These are phyloP conservation scores for Betta splendens DNA, from an alignment of 2,797 vertebrate genomes.

Conservation along the genomic window DNA sequence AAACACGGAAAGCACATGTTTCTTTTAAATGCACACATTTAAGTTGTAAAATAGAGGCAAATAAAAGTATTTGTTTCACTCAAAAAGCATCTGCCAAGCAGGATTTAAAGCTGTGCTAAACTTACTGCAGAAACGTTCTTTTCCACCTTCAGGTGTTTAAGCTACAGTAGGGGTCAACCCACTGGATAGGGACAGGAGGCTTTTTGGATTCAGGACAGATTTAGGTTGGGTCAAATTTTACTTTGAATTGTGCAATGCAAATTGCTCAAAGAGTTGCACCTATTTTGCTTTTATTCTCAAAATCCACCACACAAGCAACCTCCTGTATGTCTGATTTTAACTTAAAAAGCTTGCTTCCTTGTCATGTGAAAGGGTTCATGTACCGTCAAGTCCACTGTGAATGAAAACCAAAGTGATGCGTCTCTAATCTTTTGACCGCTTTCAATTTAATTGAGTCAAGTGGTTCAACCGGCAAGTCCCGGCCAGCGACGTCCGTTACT, in stretches of 20 bases:
- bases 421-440: conserved; percentile 6
- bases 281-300: neutral
- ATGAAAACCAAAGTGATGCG: conserved; percentile 11
- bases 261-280: neutral
- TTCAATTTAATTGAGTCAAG: conserved; percentile 25
- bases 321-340: conserved; percentile 21
- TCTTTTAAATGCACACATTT: too few relatives aligned
- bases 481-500: conserved; percentile 2
- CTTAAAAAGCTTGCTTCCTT: conserved; percentile 13
- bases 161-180: too few relatives aligned
- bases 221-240: neutral
- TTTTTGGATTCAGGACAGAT: too few relatives aligned
- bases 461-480: conserved; percentile 13
- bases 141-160: too few relatives aligned
- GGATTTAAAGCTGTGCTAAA: too few relatives aligned
- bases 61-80: too few relatives aligned
- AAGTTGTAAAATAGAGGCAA: too few relatives aligned
- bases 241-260: conserved; percentile 3
- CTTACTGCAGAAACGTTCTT: too few relatives aligned
- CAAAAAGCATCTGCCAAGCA: too few relatives aligned
- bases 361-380: conserved; percentile 8
- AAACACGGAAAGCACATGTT: too few relatives aligned
- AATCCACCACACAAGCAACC: neutral
- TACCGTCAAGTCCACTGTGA: conserved; percentile 5
- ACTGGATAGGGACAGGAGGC: too few relatives aligned